Evolutionary conservation across 1,140 invertebrate genomes (phyloP).

Genomic region (Pomacea maculata): DNA sequence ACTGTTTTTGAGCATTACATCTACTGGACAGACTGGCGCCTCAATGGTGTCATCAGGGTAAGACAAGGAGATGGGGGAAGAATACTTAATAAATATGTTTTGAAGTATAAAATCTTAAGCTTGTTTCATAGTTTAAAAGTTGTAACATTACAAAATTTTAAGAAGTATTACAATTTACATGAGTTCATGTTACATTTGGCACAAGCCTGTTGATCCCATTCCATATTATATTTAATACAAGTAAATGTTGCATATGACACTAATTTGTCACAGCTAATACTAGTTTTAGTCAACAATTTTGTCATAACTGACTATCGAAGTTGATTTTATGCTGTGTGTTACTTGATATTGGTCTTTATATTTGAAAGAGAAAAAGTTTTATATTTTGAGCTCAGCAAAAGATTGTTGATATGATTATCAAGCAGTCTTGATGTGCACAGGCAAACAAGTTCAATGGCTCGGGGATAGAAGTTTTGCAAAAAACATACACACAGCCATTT

Average conservation of each 20-base stretch:
- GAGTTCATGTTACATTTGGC: not conserved
- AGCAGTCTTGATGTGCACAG: constrained; percentile 42
- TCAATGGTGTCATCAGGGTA: constrained; percentile 79
- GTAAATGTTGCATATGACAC: no score
- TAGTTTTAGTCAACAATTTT: no score
- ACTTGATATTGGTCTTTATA: no score
- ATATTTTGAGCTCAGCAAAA: no score
- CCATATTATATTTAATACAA: no score
- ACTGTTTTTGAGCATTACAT: constrained; percentile 86
- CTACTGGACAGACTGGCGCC: constrained; percentile 94
- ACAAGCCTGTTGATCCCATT: no score
- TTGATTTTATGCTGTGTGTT: no score
- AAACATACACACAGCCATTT: constrained; percentile 81
- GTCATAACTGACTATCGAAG: no score
- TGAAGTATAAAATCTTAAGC: not conserved
- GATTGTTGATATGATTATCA: not conserved
- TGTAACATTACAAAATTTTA: no score
- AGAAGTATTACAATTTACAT: not conserved
- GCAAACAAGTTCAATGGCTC: constrained; percentile 76
- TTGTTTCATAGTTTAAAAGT: not conserved
- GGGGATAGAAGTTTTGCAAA: constrained; percentile 70
- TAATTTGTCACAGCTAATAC: no score
- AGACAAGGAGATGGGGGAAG: constrained; percentile 16
- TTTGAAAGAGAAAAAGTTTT: no score
- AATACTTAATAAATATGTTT: not conserved